Evolutionary conservation across 2,888 invertebrate genomes (phyloP).

Genomic region (Sphecodes monilicornis): DNA sequence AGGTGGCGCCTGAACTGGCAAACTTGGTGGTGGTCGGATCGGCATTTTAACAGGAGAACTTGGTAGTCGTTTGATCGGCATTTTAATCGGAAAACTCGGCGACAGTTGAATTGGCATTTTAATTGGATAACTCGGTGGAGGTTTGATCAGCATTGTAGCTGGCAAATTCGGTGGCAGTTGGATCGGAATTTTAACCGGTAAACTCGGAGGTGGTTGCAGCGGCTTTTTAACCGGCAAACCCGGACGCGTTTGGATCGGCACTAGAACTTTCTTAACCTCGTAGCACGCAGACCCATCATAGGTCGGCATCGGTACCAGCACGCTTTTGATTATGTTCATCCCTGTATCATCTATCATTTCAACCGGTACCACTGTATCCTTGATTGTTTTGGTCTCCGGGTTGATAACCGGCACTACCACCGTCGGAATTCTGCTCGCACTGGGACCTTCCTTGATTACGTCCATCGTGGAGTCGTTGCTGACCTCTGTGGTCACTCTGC

Average conservation of each 20-base stretch:
- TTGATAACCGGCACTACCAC: constrained; percentile 19
- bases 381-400: neutral
- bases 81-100: neutral
- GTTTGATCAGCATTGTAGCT: too few species aligned
- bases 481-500: neutral
- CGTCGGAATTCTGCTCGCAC: neutral
- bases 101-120: too few species aligned
- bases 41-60: neutral
- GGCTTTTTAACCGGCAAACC: neutral
- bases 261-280: constrained; percentile 17
- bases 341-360: constrained; percentile 18
- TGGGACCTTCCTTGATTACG: neutral
- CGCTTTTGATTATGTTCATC: constrained; percentile 31
- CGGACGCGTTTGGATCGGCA: neutral
- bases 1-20: neutral
- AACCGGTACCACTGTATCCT: neutral
- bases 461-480: too few species aligned
- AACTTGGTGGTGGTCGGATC: neutral
- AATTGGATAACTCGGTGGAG: too few species aligned
- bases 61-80: neutral
- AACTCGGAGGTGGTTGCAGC: too few species aligned
- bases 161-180: too few species aligned
- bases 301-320: constrained; percentile 5
- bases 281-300: constrained; percentile 5
- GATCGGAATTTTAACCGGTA: neutral